These are phyloP conservation scores for Vulpes vulpes DNA, from an alignment of 2,113 vertebrate genomes.

Conservation along the genomic window DNA sequence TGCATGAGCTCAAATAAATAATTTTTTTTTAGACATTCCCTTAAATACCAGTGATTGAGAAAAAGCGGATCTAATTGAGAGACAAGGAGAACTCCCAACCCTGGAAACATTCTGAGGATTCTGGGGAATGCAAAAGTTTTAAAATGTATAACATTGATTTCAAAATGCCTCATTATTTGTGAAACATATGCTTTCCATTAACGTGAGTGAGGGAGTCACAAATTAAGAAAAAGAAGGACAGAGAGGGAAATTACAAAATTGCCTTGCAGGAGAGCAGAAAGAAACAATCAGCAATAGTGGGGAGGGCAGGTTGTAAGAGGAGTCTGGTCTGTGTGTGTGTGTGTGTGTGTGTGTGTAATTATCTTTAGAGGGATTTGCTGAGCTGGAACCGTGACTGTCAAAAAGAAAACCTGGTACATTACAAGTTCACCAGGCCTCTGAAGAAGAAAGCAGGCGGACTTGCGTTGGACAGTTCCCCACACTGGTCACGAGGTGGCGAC, in stretches of 20 bases:
- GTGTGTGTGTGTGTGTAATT: not conserved
- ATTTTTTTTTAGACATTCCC: not conserved
- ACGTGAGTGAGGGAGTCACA: not conserved
- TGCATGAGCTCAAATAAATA: not conserved
- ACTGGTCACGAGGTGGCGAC: slow-evolving; percentile 72
- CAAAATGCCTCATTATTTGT: not conserved
- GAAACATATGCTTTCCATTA: not conserved
- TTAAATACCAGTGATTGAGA: not conserved
- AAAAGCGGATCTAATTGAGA: not conserved
- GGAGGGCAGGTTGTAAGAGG: not conserved
- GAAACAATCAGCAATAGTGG: not conserved
- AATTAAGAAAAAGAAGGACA: not conserved
- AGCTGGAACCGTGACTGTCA: not conserved
- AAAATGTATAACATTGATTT: not conserved
- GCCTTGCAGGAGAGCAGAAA: not conserved
- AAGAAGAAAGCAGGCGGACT: not conserved
- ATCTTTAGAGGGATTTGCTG: not conserved
- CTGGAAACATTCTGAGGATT: not conserved
- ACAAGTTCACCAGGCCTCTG: not conserved
- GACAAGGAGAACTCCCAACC: not conserved
- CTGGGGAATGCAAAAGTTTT: not conserved
- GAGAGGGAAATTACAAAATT: not conserved
- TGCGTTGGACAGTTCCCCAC: not conserved
- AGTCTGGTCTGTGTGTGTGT: not conserved
- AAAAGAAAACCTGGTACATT: not conserved